phyloP scores from a whole-genome alignment of 2,888 invertebrate genomes.

The Ectropis crepuscularia region DNA sequence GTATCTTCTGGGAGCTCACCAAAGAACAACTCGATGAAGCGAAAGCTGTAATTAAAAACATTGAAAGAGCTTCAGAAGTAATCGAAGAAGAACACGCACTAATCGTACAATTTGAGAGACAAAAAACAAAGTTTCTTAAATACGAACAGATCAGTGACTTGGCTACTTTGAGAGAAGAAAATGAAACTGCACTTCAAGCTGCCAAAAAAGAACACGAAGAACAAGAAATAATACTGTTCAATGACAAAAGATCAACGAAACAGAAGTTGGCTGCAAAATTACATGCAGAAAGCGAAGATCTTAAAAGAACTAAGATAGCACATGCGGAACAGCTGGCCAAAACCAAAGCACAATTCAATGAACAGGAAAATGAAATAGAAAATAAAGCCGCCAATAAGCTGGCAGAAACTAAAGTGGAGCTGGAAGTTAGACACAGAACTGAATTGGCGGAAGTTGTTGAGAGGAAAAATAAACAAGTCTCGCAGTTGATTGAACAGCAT shows the following conservation, averaged over 20 bases:
- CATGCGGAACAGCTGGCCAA: conserved; percentile 91
- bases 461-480: conserved; percentile 94
- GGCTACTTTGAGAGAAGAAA: conserved; percentile 93
- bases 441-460: conserved; percentile 96
- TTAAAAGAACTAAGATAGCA: conserved; percentile 88
- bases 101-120: conserved; percentile 94
- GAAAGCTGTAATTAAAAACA: conserved; percentile 87
- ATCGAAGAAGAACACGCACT: conserved; percentile 94
- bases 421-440: conserved; percentile 90
- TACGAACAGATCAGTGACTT: conserved; percentile 95
- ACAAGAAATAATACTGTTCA: conserved; percentile 90
- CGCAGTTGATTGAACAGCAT: conserved; percentile 91
- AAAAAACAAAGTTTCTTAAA: conserved; percentile 96
- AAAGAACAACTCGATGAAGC: conserved; percentile 94
- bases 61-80: conserved; percentile 94
- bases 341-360: conserved; percentile 79
- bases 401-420: conserved; percentile 87
- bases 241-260: conserved; percentile 89
- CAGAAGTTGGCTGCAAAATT: conserved; percentile 88
- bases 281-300: conserved; percentile 88
- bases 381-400: conserved; percentile 90
- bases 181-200: conserved; percentile 91
- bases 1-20: conserved; percentile 98
- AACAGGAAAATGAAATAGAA: conserved; percentile 80
- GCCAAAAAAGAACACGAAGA: conserved; percentile 92